phyloP scores from a whole-genome alignment of 2,888 invertebrate species.

The Pasiphila rectangulata region DNA sequence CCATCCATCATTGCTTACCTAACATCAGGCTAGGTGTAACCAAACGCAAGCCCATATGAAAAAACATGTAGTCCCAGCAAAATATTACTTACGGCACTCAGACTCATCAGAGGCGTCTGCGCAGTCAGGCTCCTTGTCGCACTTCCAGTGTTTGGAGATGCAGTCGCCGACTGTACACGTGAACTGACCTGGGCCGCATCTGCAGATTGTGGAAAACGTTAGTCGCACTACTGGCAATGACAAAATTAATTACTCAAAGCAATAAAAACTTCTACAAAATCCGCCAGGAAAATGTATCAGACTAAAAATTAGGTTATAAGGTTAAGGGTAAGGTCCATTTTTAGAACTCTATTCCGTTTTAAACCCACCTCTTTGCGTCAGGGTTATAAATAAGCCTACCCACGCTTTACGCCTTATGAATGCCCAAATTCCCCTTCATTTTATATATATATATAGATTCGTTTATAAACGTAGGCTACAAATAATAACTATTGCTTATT shows the following conservation, averaged over 20 bases:
- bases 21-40: neutral
- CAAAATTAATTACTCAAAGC: too few relatives aligned
- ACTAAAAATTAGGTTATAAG: too few relatives aligned
- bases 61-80: neutral
- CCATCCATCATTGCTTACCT: too few relatives aligned
- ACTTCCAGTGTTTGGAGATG: conserved; percentile 86
- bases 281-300: too few relatives aligned
- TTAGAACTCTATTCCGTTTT: too few relatives aligned
- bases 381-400: conserved; percentile 12
- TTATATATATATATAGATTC: too few relatives aligned
- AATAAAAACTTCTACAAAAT: too few relatives aligned
- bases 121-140: conserved; percentile 89
- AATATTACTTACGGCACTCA: conserved; percentile 83
- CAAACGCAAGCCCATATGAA: neutral
- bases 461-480: too few relatives aligned
- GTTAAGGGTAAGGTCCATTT: too few relatives aligned
- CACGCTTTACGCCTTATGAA: conserved; percentile 12
- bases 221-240: too few relatives aligned
- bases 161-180: conserved; percentile 87
- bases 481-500: too few relatives aligned
- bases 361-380: conserved; percentile 8
- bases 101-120: conserved; percentile 87
- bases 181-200: conserved; percentile 84
- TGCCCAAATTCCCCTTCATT: too few relatives aligned
- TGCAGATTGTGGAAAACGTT: conserved; percentile 43